Evolutionary conservation across 2,888 invertebrate species (phyloP), one percentile per base, ranked within the genome.

Genomic region (Acronicta aceris): DNA sequence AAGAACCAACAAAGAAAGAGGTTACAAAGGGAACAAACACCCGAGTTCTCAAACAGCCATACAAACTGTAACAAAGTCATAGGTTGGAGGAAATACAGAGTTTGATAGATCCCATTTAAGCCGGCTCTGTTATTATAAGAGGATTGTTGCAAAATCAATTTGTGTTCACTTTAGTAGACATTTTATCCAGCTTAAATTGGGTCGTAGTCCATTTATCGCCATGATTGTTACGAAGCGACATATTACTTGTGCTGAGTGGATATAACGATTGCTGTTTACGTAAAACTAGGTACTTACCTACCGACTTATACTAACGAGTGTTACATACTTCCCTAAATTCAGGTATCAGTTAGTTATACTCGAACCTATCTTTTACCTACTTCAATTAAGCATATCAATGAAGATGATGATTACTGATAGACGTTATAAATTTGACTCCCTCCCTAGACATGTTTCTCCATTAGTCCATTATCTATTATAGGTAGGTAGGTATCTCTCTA

Each of bases 191-290:
- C 5, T 17, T 12, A 54, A 61, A 61, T 33, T 65, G 60, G 59
- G 51, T 58, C 43, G 33, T 49, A 38, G 12, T 40, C 43, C 43
- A 65, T 65, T 65, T 65, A 58, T 58, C 64, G 65, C 8, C 17
- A 10, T 33, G 42, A 48, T 48, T 64, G 41, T 56, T 43, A 42
- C 52, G 38, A 64, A 43, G 51, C 15, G 48, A 38, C 42, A 16
- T 38, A 56, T 50, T 33, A 21, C 36, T 36, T 41, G 3, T 27
- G 10, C n/a, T 38, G 13, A 13, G 36, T 13, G 1, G 36, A 13
- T 36, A 12, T 36, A 30, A 27, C 27, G 27, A 47, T 42, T 51
- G 10, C 17, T 33, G n/a, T 60, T 51, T 13, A 59, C 16, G 12
- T 2, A 21, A 4, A 21, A 21, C 2, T 21, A 21, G 21, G 4